Evolutionary conservation across 2,888 invertebrate genomes (phyloP).

Genomic region (Drosophila quinaria): DNA sequence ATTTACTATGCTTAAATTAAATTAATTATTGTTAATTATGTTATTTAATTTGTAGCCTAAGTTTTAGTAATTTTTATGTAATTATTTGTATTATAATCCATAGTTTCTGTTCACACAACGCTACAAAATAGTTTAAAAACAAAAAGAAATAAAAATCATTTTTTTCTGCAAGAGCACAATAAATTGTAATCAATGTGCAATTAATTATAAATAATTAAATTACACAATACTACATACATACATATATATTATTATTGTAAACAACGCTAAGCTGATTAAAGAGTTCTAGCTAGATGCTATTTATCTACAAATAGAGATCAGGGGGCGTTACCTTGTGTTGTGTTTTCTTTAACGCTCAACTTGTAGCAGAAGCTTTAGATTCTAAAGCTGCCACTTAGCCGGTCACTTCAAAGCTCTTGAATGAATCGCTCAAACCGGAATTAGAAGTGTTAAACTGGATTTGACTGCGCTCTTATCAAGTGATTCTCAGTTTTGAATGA

Average conservation of each 20-base stretch:
- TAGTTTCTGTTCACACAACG: conserved; percentile 34
- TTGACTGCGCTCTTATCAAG: conserved; percentile 47
- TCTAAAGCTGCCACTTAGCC: conserved; percentile 4
- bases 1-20: conserved; percentile 44
- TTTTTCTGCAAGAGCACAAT: conserved; percentile 64
- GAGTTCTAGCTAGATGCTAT: conserved; percentile 58
- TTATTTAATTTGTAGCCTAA: conserved; percentile 65
- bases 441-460: conserved; percentile 49
- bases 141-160: conserved; percentile 23
- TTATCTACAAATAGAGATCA: conserved; percentile 44
- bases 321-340: not conserved
- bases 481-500: conserved; percentile 44
- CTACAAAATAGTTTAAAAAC: conserved; percentile 40
- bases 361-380: not conserved
- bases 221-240: conserved; percentile 6
- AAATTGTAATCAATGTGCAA: conserved; percentile 45
- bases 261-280: conserved; percentile 69
- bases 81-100: conserved; percentile 41
- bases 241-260: conserved; percentile 39
- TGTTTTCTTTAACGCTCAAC: conserved; percentile 19
- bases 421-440: conserved; percentile 43
- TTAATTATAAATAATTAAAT: conserved; percentile 7
- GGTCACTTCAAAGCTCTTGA: conserved; percentile 30
- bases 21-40: conserved; percentile 70
- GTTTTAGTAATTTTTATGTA: conserved; percentile 50